Conservation (phyloP, 1,140 invertebrate species). For the Heliconius melpomene region DNA sequence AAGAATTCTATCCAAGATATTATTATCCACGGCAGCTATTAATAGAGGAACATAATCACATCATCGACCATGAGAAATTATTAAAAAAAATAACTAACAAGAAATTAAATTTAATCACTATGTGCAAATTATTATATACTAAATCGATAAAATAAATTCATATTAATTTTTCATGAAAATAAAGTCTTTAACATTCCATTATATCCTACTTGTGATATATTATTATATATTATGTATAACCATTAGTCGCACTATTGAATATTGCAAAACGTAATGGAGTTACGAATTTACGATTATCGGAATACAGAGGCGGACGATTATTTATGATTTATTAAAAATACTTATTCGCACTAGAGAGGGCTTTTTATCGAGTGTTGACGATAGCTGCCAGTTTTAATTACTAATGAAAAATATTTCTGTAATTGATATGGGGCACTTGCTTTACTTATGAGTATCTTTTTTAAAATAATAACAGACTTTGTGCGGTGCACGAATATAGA, state of each 20-base stretch:
- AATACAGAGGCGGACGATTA: conserved; percentile 15
- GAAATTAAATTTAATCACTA: conserved; percentile 64
- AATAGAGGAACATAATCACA: conserved; percentile 74
- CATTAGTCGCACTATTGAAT: conserved; percentile 23
- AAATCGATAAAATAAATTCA: conserved; percentile 46
- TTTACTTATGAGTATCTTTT: background rate
- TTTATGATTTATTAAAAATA: conserved; percentile 11
- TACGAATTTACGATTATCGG: background rate
- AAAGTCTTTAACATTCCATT: conserved; percentile 64
- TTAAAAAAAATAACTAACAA: conserved; percentile 28
- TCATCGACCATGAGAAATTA: conserved; percentile 41
- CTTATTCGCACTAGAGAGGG: background rate
- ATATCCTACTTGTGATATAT: conserved; percentile 42
- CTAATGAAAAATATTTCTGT: background rate
- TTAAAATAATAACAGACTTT: background rate
- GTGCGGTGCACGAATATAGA: conserved; percentile 10
- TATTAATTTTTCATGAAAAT: conserved; percentile 58
- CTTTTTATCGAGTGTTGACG: background rate
- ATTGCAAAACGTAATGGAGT: conserved; percentile 6
- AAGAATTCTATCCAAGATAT: conserved; percentile 56
- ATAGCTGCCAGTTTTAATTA: background rate
- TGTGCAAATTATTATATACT: conserved; percentile 51
- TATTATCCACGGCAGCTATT: conserved; percentile 49
- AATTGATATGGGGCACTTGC: background rate
- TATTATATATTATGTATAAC: conserved; percentile 18